phyloP scores from a whole-genome alignment of 2,113 vertebrate genomes.

The Aphyosemion australe region DNA sequence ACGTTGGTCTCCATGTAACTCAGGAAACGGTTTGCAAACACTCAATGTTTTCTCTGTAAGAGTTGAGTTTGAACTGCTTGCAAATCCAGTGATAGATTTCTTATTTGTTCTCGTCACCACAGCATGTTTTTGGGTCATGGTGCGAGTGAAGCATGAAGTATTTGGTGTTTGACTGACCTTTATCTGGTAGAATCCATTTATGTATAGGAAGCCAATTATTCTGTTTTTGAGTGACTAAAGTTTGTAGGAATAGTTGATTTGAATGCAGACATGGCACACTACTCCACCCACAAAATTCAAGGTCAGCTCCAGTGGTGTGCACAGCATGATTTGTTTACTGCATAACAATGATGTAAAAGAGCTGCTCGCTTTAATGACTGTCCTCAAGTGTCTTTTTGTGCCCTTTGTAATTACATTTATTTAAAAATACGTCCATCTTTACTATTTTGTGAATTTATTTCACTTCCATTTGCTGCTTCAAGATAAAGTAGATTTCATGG shows the following conservation, averaged over 20 bases:
- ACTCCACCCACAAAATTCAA: constrained; percentile 5
- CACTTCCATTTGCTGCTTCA: too few relatives aligned
- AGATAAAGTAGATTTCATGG: too few relatives aligned
- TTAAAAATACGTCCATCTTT: too few relatives aligned
- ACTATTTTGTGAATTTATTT: too few relatives aligned
- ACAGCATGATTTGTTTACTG: not conserved
- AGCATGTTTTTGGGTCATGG: not conserved
- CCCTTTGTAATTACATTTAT: not conserved
- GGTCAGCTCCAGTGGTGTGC: not conserved
- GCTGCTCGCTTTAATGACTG: too few relatives aligned
- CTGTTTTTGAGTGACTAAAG: not conserved
- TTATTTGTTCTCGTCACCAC: not conserved
- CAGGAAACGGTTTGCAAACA: too few relatives aligned
- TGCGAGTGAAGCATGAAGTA: not conserved
- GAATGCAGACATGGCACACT: constrained; percentile 2
- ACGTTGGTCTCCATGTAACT: too few relatives aligned
- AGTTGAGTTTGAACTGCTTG: too few relatives aligned
- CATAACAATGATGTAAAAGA: too few relatives aligned
- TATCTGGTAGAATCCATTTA: constrained; percentile 4
- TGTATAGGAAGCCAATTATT: not conserved
- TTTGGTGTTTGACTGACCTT: constrained; percentile 1
- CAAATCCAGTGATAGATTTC: not conserved
- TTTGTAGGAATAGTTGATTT: constrained; percentile 6
- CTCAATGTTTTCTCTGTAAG: too few relatives aligned
- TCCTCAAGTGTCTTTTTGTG: not conserved